Conservation (phyloP, 92 coral and sea anemone genomes). For the Paramuricea clavata region DNA sequence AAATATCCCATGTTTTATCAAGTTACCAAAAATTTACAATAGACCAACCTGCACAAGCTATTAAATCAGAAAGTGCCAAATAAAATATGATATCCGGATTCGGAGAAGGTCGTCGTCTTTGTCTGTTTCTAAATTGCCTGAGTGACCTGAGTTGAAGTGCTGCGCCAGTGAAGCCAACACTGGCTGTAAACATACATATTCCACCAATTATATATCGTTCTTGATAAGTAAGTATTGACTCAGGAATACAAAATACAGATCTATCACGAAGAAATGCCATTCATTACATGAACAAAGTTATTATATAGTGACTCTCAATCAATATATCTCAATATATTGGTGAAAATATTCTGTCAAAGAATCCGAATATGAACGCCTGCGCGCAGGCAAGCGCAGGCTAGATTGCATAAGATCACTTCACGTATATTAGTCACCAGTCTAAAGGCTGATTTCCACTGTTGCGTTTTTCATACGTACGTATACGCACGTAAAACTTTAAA, state of each 20-base stretch:
- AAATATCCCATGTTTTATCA: no score
- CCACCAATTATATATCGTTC: constrained; percentile 62
- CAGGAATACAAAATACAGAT: constrained; percentile 80
- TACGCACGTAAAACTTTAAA: no score
- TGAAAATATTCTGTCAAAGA: no score
- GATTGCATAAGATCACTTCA: no score
- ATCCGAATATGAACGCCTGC: no score
- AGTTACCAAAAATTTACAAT: no score
- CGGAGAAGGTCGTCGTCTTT: constrained; percentile 76
- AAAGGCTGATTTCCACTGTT: no score
- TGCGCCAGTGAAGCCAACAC: constrained; percentile 85
- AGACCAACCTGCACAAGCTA: constrained; percentile 89
- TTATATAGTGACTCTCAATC: not conserved
- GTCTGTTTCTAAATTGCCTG: constrained; percentile 29
- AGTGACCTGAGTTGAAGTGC: constrained; percentile 76
- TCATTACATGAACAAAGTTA: not conserved
- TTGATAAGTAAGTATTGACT: constrained; percentile 34
- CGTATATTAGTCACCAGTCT: no score
- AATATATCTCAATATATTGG: no score
- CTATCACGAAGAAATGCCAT: constrained; percentile 92
- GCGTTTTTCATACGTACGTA: no score
- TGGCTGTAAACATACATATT: constrained; percentile 78
- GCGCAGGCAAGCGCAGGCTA: no score
- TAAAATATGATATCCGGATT: constrained; percentile 75
- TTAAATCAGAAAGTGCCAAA: constrained; percentile 85